These are phyloP conservation scores for Atopsyche davidsoni DNA, from an alignment of 1,140 invertebrate genomes.

Conservation along the genomic window DNA sequence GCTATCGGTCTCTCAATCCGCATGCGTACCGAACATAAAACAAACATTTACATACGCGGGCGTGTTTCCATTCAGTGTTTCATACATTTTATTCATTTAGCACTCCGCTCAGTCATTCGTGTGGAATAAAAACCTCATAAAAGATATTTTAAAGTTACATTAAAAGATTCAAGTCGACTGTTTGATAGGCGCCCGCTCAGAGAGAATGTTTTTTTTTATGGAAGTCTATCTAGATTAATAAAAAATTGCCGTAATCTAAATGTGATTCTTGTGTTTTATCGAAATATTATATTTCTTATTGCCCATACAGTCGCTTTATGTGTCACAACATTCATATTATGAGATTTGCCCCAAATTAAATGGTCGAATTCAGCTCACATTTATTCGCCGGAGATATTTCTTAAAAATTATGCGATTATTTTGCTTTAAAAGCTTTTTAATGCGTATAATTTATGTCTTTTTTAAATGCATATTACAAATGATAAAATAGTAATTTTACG, in stretches of 20 bases:
- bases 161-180: conserved; percentile 1
- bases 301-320: not conserved
- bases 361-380: too few species aligned
- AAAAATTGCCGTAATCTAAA: not conserved
- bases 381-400: too few species aligned
- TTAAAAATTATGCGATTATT: too few species aligned
- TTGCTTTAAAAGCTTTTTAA: too few species aligned
- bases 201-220: not conserved
- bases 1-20: not conserved
- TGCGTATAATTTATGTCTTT: not conserved
- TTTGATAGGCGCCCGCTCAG: not conserved
- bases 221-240: not conserved
- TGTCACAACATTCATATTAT: not conserved
- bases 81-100: conserved; percentile 1
- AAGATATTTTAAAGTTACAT: conserved; percentile 7
- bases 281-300: not conserved
- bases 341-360: too few species aligned
- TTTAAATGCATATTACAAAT: not conserved
- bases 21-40: not conserved
- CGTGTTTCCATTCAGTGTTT: not conserved
- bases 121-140: conserved; percentile 8
- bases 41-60: not conserved
- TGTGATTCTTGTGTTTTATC: not conserved
- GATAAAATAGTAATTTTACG: not conserved
- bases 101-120: conserved; percentile 1